A percentile compares a stretch with the other conserved stretches of the same genome.
phyloP scores from a whole-genome alignment of 23 tunicate species.

The Trididemnum nubilum region DNA sequence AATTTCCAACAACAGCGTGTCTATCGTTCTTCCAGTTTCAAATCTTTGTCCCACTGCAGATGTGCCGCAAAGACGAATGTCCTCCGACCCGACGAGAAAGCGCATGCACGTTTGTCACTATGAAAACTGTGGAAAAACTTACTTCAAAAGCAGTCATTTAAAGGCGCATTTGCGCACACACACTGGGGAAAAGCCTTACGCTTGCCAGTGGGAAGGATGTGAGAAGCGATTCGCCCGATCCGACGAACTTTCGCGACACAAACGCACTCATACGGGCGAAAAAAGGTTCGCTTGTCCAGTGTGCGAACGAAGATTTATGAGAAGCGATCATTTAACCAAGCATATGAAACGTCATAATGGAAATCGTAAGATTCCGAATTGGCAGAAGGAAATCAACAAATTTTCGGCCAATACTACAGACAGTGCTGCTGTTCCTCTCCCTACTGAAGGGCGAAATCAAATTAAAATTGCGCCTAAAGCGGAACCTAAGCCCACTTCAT shows the following conservation, averaged over 20 bases:
- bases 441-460: slow-evolving; percentile 43
- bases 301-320: slow-evolving; percentile 91
- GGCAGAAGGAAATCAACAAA: slow-evolving; percentile 90
- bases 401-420: slow-evolving; percentile 7
- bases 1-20: slow-evolving; percentile 7
- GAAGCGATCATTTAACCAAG: slow-evolving; percentile 96
- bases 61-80: neutral
- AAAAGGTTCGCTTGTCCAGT: slow-evolving; percentile 92
- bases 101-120: slow-evolving; percentile 85
- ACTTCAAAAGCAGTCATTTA: slow-evolving; percentile 93
- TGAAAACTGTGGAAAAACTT: slow-evolving; percentile 87
- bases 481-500: slow-evolving; percentile 10
- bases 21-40: neutral
- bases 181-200: slow-evolving; percentile 96
- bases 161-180: slow-evolving; percentile 98
- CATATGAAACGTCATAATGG: slow-evolving; percentile 93
- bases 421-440: neutral
- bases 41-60: neutral
- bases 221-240: slow-evolving; percentile 93
- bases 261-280: slow-evolving; percentile 96
- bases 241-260: slow-evolving; percentile 94
- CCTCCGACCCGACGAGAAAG: slow-evolving; percentile 42
- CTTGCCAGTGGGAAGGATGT: slow-evolving; percentile 90
- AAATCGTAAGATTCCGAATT: slow-evolving; percentile 87
- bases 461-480: slow-evolving; percentile 82